Conservation (phyloP, 2,113 vertebrate species). For the Tyrannus savana region DNA sequence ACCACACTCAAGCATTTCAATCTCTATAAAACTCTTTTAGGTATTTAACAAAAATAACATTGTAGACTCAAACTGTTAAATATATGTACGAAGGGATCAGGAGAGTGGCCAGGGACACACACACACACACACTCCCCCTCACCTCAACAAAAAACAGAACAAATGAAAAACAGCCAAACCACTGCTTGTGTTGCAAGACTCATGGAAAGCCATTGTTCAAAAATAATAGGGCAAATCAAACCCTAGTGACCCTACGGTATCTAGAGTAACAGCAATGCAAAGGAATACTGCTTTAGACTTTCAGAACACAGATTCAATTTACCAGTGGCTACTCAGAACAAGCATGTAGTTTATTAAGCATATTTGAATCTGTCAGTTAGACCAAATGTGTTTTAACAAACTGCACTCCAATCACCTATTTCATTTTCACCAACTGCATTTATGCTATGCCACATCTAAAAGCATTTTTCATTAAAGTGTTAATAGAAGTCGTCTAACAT, state of each 20-base stretch:
- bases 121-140: neutral
- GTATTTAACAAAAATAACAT: neutral
- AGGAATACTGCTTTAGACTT: neutral
- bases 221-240: neutral
- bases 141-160: neutral
- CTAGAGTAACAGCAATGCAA: neutral
- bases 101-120: neutral
- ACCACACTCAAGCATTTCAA: neutral
- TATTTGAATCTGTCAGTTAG: neutral
- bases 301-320: neutral
- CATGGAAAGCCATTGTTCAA: neutral
- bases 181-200: neutral
- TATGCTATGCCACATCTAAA: neutral
- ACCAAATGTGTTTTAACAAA: neutral
- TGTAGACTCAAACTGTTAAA: neutral
- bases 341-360: neutral
- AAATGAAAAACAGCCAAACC: neutral
- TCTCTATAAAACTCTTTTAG: neutral
- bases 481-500: neutral
- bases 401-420: neutral
- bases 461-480: neutral
- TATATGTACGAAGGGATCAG: neutral
- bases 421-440: neutral
- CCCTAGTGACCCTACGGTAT: neutral
- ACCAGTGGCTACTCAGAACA: neutral